These are phyloP conservation scores for rat (Rattus norvegicus) DNA, from an alignment of 2,113 vertebrate genomes.

Conservation along the genomic window DNA sequence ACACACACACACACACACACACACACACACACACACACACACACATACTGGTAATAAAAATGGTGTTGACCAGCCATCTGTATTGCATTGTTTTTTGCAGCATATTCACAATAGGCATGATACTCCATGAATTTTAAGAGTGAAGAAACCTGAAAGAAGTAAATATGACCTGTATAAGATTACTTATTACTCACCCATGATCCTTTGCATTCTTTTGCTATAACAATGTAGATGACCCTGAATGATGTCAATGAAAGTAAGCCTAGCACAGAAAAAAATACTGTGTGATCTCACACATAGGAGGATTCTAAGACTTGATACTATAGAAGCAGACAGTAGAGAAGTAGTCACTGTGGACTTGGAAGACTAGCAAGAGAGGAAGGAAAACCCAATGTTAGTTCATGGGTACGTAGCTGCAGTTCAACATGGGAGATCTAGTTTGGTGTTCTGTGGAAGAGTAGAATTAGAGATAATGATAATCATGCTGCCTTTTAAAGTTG, in stretches of 20 bases:
- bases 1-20: not conserved
- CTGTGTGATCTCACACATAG: not conserved
- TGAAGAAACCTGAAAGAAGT: not conserved
- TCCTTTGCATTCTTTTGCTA: not conserved
- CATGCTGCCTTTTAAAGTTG: not conserved
- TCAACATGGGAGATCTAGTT: not conserved
- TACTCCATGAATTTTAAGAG: not conserved
- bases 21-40: not conserved
- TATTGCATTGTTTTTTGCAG: not conserved
- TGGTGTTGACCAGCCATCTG: not conserved
- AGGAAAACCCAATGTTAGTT: not conserved
- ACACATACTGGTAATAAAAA: no score
- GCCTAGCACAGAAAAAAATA: not conserved
- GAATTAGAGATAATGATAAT: not conserved
- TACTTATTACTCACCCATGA: not conserved
- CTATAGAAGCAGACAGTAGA: not conserved
- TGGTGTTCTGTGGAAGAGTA: not conserved
- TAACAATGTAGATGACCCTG: not conserved
- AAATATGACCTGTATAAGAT: not conserved
- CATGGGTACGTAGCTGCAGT: not conserved
- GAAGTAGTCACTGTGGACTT: not conserved
- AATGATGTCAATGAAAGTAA: not conserved
- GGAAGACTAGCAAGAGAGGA: not conserved
- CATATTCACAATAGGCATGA: not conserved
- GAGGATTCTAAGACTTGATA: not conserved